These are phyloP conservation scores for Troides aeacus DNA, from an alignment of 2,888 invertebrate genomes.

Conservation along the genomic window DNA sequence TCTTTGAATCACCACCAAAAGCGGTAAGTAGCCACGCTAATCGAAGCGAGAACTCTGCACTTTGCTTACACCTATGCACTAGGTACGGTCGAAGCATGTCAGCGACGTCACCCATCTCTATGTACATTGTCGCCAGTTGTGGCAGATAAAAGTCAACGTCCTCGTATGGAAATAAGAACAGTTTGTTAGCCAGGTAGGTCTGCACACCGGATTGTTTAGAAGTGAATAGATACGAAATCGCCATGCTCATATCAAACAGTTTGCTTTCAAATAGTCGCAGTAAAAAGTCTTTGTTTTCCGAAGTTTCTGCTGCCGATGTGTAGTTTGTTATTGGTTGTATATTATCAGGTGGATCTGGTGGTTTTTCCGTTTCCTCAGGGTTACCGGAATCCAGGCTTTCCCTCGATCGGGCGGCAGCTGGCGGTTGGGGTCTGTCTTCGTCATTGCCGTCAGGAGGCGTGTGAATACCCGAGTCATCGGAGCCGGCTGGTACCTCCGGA, in stretches of 20 bases:
- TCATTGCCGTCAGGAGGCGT: constrained; percentile 68
- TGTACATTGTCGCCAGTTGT: constrained; percentile 98
- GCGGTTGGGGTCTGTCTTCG: constrained; percentile 74
- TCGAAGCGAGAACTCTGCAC: constrained; percentile 97
- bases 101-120: constrained; percentile 98
- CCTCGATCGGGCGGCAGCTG: constrained; percentile 81
- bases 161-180: constrained; percentile 95
- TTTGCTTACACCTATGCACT: constrained; percentile 87
- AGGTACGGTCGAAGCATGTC: constrained; percentile 82
- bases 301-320: constrained; percentile 58
- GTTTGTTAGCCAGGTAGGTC: constrained; percentile 97
- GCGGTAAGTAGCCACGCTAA: constrained; percentile 98
- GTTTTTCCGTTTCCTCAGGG: constrained; percentile 80
- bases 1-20: constrained; percentile 85
- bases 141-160: constrained; percentile 99
- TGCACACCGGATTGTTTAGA: constrained; percentile 99
- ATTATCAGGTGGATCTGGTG: constrained; percentile 67
- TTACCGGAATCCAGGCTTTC: constrained; percentile 88
- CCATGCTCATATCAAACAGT: constrained; percentile 98
- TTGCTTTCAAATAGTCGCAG: constrained; percentile 97
- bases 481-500: constrained; percentile 80
- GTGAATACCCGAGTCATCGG: constrained; percentile 89
- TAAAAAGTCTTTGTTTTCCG: constrained; percentile 83
- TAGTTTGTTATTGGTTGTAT: constrained; percentile 54
- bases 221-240: constrained; percentile 98